These are phyloP conservation scores for Acholoe squamosa DNA, from an alignment of 2,888 invertebrate species.

Conservation along the genomic window DNA sequence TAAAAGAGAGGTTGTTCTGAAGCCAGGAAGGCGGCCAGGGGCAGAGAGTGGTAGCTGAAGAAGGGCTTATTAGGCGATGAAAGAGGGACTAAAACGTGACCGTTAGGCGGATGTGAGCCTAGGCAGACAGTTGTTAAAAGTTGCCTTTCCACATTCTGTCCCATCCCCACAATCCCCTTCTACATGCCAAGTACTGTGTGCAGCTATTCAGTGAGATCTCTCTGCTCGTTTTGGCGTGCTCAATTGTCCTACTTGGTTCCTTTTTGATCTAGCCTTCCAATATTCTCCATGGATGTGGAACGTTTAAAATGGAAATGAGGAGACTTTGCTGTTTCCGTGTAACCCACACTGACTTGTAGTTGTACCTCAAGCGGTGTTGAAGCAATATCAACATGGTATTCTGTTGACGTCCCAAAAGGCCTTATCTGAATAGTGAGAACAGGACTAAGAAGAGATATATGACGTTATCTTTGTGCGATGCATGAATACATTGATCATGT, in stretches of 20 bases:
- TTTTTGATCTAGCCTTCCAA: background rate
- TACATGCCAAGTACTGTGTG: background rate
- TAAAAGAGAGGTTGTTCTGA: background rate
- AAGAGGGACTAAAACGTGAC: background rate
- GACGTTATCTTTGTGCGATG: no score
- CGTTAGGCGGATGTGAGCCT: slow-evolving; percentile 11
- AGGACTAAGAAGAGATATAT: no score
- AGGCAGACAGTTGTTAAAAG: background rate
- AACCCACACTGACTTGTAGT: no score
- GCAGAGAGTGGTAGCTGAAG: background rate
- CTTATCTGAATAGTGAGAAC: no score
- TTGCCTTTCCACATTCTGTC: background rate
- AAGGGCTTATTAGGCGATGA: slow-evolving; percentile 14
- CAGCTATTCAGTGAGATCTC: background rate
- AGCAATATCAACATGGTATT: no score
- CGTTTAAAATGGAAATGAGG: no score
- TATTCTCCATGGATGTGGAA: no score
- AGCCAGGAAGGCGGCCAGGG: background rate
- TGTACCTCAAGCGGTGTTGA: no score
- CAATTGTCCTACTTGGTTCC: background rate
- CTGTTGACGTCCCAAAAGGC: no score
- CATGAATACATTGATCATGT: no score
- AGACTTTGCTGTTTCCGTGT: no score
- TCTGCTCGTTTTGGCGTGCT: background rate
- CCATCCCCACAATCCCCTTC: background rate